These are phyloP conservation scores for Etheostoma cragini DNA, from an alignment of 2,113 vertebrate genomes.

Conservation along the genomic window DNA sequence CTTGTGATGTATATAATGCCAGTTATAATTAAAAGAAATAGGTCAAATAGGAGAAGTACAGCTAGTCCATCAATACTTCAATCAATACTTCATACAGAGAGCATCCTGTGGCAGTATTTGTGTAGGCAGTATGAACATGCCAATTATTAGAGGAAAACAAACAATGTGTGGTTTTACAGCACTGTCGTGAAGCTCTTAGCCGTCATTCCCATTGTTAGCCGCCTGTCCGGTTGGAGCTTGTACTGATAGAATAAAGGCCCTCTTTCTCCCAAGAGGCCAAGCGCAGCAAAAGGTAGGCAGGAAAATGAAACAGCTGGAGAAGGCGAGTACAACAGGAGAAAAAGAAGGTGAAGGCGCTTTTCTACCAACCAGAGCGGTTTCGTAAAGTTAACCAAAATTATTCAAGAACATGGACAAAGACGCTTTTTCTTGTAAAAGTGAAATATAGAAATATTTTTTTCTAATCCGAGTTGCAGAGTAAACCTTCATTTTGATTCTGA, in stretches of 20 bases:
- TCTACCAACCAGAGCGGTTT: no score
- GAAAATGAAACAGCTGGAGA: slow-evolving; percentile 77
- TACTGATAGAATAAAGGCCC: slow-evolving; percentile 67
- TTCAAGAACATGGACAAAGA: not conserved
- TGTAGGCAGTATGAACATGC: slow-evolving; percentile 61
- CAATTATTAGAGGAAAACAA: slow-evolving; percentile 71
- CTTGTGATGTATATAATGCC: slow-evolving; percentile 81
- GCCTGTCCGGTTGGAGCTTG: slow-evolving; percentile 78
- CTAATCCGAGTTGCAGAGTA: not conserved
- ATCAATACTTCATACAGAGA: slow-evolving; percentile 64
- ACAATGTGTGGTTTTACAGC: slow-evolving; percentile 79
- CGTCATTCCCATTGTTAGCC: slow-evolving; percentile 76
- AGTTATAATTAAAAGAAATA: slow-evolving; percentile 62
- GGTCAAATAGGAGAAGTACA: slow-evolving; percentile 78
- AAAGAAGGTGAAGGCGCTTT: slow-evolving; percentile 3
- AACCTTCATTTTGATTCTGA: not conserved
- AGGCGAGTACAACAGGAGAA: slow-evolving; percentile 73
- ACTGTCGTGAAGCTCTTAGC: slow-evolving; percentile 60
- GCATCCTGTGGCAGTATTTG: slow-evolving; percentile 66
- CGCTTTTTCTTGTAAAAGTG: not conserved
- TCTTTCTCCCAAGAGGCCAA: slow-evolving; percentile 78
- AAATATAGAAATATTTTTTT: not conserved
- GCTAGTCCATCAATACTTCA: slow-evolving; percentile 67
- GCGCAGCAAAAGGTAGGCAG: slow-evolving; percentile 71
- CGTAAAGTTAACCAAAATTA: slow-evolving; percentile 34